Evolutionary conservation across 1,140 invertebrate genomes (phyloP).

Genomic region (Drosophila murphyi): DNA sequence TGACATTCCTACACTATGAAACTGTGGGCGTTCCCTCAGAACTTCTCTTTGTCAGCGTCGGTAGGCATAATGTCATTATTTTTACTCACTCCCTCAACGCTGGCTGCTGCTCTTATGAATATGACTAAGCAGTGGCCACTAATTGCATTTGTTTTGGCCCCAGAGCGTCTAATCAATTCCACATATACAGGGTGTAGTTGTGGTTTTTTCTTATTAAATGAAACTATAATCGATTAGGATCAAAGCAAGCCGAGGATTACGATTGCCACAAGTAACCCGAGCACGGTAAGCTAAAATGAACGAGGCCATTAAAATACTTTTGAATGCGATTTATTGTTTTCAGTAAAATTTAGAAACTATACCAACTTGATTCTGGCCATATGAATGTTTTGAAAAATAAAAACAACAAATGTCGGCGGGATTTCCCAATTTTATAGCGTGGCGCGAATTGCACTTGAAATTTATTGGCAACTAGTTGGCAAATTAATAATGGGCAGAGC

Average conservation of each 20-base stretch:
- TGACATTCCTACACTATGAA: background rate
- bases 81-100: too few species aligned
- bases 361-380: constrained; percentile 29
- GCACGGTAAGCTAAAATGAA: background rate
- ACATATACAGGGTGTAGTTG: constrained; percentile 31
- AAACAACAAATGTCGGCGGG: background rate
- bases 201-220: constrained; percentile 14
- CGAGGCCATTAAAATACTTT: background rate
- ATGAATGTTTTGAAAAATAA: background rate
- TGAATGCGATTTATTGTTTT: background rate
- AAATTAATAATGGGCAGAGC: constrained; percentile 12
- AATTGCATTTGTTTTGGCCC: constrained; percentile 15
- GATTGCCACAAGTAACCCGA: background rate
- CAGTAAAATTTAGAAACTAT: background rate
- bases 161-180: constrained; percentile 10
- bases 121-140: background rate
- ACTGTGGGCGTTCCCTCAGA: background rate
- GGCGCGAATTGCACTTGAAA: constrained; percentile 5
- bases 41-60: background rate
- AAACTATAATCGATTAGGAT: background rate
- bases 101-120: background rate
- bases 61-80: background rate
- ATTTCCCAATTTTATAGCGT: constrained; percentile 38
- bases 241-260: background rate
- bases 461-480: constrained; percentile 43